Evolutionary conservation across 1,140 invertebrate species (phyloP), one percentile per base, ranked within the genome.

Genomic region (Zaprionus camerounensis): DNA sequence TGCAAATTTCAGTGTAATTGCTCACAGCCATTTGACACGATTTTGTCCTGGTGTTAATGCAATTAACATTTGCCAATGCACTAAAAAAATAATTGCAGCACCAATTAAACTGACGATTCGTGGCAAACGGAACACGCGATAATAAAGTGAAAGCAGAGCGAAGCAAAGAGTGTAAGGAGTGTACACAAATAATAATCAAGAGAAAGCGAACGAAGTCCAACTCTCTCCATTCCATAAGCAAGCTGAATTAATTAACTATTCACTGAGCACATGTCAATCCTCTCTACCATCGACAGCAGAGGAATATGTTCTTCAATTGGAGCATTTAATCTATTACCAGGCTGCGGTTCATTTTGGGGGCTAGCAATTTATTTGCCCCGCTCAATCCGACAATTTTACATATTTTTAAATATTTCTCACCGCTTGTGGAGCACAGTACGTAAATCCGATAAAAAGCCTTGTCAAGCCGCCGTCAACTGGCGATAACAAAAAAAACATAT

Each of bases 401-500:
- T 75, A 75, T 75, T 75, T 75, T 75, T 71, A 75, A 75, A 75
- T 75, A 71, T 71, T 75, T 75, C 72, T 64, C 72, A 71, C 67
- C 67, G 38, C 22, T 55, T 44, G 55, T 41, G 36, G 38, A 72
- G 51, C 69, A 58, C 46, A 55, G 46, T 57, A 77, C 80, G 81
- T 58, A 83, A 85, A 85, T 85, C 79, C 75, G 82, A 82, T 85
- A 86, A 86, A 86, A 77, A 79, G 82, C 72, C 72, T 76, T 75
- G 76, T 78, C 73, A 76, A 71, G 61, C 73, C 73, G 55, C 46
- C 68, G 38, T 71, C 68, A 65, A 64, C 38, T 56, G 71, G 26
- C 34, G 13, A 66, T 44, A 49, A 58, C 46, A 59, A 71, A 77
- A 77, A 70, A 78, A 49, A 66, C 58, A 66, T 44, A 61, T 51